A percentile compares a stretch with the other conserved stretches of the same genome.
These are phyloP conservation scores for Sciurus vulgaris DNA, from an alignment of 2,797 vertebrate genomes.

Conservation along the genomic window DNA sequence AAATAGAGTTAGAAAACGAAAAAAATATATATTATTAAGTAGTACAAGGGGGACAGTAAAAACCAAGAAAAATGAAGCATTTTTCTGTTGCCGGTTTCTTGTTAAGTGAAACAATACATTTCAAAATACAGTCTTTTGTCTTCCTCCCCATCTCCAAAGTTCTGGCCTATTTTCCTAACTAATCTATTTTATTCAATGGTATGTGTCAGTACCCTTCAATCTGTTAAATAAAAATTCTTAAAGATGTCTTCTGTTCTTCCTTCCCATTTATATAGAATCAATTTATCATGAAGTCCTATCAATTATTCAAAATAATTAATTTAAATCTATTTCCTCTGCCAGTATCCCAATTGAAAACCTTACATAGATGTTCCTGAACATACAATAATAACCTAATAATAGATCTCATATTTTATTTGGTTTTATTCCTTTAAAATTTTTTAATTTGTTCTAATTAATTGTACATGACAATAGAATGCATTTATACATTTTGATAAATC, in stretches of 20 bases:
- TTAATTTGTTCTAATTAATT: too few relatives aligned
- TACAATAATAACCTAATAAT: neutral
- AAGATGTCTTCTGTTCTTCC: neutral
- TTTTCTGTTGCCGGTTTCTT: neutral
- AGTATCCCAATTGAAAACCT: neutral
- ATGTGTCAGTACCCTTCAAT: constrained; percentile 23
- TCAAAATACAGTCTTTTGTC: neutral
- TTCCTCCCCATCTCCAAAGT: constrained; percentile 5
- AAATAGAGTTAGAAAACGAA: neutral
- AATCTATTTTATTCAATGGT: constrained; percentile 1
- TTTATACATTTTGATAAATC: too few relatives aligned
- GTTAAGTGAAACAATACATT: neutral
- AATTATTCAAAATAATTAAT: constrained; percentile 71
- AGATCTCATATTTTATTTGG: neutral
- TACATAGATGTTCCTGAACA: neutral
- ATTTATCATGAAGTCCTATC: constrained; percentile 55
- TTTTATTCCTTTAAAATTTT: neutral
- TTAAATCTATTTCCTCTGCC: neutral
- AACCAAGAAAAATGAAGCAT: neutral
- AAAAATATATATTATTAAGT: neutral
- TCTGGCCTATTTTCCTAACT: neutral
- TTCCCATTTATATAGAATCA: constrained; percentile 50
- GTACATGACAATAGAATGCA: too few relatives aligned
- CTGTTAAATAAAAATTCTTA: constrained; percentile 24
- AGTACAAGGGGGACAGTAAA: neutral